phyloP scores from a whole-genome alignment of 2,888 invertebrate genomes.

The Sarcophaga subvicina region DNA sequence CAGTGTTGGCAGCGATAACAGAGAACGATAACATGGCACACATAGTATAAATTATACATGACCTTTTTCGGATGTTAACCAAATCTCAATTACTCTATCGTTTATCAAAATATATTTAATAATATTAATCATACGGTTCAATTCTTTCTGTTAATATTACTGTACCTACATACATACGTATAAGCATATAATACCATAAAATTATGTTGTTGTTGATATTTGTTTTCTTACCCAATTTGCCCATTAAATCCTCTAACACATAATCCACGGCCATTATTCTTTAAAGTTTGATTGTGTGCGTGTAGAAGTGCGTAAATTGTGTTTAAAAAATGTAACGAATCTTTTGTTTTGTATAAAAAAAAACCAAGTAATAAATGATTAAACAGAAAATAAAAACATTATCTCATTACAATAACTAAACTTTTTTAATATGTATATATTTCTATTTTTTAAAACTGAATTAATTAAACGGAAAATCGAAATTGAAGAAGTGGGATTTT shows the following conservation, averaged over 20 bases:
- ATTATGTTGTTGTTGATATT: neutral
- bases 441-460: neutral
- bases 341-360: slow-evolving; percentile 8
- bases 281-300: slow-evolving; percentile 23
- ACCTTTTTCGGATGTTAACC: neutral
- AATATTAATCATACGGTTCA: too few relatives aligned
- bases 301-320: slow-evolving; percentile 9
- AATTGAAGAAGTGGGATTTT: neutral
- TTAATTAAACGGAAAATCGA: slow-evolving; percentile 17
- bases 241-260: slow-evolving; percentile 86
- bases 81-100: neutral
- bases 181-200: neutral
- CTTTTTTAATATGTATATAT: neutral
- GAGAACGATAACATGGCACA: neutral
- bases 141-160: too few relatives aligned
- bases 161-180: neutral
- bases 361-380: neutral
- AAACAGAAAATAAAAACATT: neutral
- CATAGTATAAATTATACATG: neutral
- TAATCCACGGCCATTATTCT: slow-evolving; percentile 85
- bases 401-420: slow-evolving; percentile 36
- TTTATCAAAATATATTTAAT: neutral
- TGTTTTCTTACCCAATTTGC: slow-evolving; percentile 84
- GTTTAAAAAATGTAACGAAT: slow-evolving; percentile 50
- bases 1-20: neutral